Base-by-base conservation (phyloP, 1,140 invertebrate genomes). In the Monochamus saltuarius region DNA sequence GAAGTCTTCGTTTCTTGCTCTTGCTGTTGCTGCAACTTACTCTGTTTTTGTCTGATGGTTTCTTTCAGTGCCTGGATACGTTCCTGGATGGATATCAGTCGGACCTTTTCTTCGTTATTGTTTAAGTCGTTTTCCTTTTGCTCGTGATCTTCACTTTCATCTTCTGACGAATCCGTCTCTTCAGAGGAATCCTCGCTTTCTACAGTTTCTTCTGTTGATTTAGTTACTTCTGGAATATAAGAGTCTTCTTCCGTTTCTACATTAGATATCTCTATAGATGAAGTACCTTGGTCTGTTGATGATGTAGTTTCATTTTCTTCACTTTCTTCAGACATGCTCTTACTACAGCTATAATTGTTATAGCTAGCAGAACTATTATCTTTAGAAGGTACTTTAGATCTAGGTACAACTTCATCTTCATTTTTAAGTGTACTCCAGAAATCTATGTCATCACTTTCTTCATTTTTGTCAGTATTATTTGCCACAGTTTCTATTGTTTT, bases 1-100 rank as follows among this genome's bases (percentile, higher is more conserved):
- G 71, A 73, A 17, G 74, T 68, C 59, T 73, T 74, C 7, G 61
- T 59, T 16, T 68, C 62, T 22, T 75, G 67, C 42, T 67, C 68
- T 16, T 70, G 50, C 51, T 64, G 22, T 6, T 29, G 36, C 1
- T 49, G 11, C 34, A 62, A 39, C 65, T 65, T 59, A 49, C 63
- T 35, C 52, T 65, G 58, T 38, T 68, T 70, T 45, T 49, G 38
- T 35, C 64, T 53, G 37, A 70, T 68, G 34, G 68, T 67, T 11
- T 70, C 64, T 43, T 68, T 63, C 22, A 76, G 52, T 6, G 72
- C 69, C 58, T 69, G 65, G 13, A 75, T 75, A 7, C 73, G 60
- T 46, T 75, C 69, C 61, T 70, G 71, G 11, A 73, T 68, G 4
- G 67, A 65, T 43, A 61, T 59, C n/a, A 64, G 55, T 66, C 68